Percentiles rank a stretch among this genome's conserved stretches.
Conservation (phyloP, 2,888 invertebrate species). For the Drosophila aldrichi region DNA sequence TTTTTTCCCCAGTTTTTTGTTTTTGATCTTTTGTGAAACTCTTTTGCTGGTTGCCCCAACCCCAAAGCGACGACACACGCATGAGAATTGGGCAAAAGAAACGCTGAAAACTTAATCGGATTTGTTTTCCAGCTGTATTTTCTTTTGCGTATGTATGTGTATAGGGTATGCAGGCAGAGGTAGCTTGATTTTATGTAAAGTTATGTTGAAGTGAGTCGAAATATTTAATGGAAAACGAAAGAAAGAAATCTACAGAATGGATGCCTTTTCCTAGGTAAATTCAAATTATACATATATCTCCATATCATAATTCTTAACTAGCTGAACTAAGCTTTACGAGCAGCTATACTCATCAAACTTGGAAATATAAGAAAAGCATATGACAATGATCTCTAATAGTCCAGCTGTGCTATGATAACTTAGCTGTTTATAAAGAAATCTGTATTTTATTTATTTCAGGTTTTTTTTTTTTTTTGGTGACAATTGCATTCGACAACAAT, state of each 20-base stretch:
- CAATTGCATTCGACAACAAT: too few species aligned
- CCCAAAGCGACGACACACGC: constrained; percentile 10
- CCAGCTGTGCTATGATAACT: background rate
- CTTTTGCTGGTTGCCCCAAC: constrained; percentile 39
- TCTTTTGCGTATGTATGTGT: background rate
- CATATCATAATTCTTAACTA: background rate
- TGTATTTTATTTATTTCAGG: background rate
- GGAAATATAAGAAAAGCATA: background rate
- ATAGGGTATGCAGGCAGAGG: constrained; percentile 10
- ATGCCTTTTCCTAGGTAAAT: too few species aligned
- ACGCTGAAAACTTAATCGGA: constrained; percentile 79
- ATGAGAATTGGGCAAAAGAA: constrained; percentile 29
- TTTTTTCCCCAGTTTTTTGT: constrained; percentile 20
- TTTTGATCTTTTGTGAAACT: constrained; percentile 61
- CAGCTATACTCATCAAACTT: background rate
- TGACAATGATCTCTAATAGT: too few species aligned
- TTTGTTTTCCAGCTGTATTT: constrained; percentile 41
- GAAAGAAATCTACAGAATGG: too few species aligned
- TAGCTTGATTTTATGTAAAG: background rate
- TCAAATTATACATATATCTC: too few species aligned
- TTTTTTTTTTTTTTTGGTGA: too few species aligned
- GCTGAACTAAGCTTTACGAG: background rate
- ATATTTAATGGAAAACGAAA: background rate
- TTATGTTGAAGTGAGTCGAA: background rate
- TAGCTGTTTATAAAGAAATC: background rate